phyloP scores from a whole-genome alignment of 2,113 vertebrate genomes.

The Cygnus buccinator region DNA sequence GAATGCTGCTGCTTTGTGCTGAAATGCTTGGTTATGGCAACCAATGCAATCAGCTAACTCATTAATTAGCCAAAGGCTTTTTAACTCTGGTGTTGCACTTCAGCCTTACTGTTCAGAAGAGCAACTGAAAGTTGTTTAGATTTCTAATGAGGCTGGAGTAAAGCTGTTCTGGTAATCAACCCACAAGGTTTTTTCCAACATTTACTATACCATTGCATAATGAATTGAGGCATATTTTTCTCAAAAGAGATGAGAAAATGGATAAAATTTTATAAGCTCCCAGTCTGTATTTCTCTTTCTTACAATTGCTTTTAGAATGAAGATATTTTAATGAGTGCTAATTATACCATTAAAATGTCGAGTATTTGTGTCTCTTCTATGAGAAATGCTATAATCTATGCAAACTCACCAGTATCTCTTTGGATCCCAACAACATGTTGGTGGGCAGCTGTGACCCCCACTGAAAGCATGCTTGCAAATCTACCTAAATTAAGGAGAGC shows the following conservation, averaged over 20 bases:
- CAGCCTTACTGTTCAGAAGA: background rate
- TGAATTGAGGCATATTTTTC: conserved; percentile 6
- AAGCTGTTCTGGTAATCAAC: background rate
- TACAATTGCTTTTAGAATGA: conserved; percentile 17
- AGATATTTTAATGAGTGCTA: background rate
- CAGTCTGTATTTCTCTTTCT: background rate
- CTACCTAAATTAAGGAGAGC: background rate
- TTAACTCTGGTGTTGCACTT: background rate
- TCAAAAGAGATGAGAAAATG: conserved; percentile 12
- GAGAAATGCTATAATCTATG: background rate
- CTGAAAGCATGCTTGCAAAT: background rate
- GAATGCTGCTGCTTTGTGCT: background rate
- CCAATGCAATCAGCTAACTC: background rate
- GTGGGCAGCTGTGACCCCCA: background rate
- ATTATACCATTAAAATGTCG: conserved; percentile 1
- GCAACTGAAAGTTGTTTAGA: background rate
- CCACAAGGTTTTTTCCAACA: background rate
- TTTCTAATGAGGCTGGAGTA: background rate
- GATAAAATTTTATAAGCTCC: conserved; percentile 7
- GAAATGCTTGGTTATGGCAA: background rate
- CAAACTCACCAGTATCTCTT: background rate
- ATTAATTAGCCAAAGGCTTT: background rate
- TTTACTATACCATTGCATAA: background rate
- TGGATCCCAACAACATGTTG: background rate
- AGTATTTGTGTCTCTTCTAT: background rate